A percentile compares a stretch with the other conserved stretches of the same genome.
Evolutionary conservation across 1,140 invertebrate species (phyloP).

Genomic region (Drosophila lowei): DNA sequence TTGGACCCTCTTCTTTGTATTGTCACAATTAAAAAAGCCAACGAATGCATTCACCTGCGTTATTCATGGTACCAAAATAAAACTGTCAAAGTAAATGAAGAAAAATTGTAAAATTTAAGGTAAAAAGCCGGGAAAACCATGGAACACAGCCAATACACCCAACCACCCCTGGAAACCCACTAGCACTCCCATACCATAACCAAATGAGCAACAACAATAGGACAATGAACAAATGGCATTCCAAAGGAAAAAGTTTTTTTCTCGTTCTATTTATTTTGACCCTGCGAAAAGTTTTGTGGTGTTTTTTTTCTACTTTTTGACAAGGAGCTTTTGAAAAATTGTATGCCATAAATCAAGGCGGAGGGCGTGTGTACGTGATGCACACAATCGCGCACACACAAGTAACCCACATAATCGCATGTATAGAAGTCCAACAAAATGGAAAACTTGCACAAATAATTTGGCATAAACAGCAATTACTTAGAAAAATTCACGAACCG

Average conservation of each 20-base stretch:
- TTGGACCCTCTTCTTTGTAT: no score
- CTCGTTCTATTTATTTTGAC: constrained; percentile 17
- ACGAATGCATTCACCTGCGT: constrained; percentile 8
- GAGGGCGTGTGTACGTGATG: constrained; percentile 27
- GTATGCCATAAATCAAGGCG: constrained; percentile 64
- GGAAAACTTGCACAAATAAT: constrained; percentile 59
- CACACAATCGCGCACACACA: constrained; percentile 13
- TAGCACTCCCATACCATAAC: constrained; percentile 13
- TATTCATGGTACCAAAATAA: constrained; percentile 40
- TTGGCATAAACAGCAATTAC: constrained; percentile 75
- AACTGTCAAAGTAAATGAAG: constrained; percentile 49
- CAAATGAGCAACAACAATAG: constrained; percentile 20
- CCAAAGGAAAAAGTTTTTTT: constrained; percentile 54
- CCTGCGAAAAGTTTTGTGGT: constrained; percentile 37
- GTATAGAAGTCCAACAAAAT: background rate
- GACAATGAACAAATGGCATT: constrained; percentile 49
- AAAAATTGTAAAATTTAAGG: constrained; percentile 27
- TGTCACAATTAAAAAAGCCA: constrained; percentile 27
- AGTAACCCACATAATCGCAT: constrained; percentile 10
- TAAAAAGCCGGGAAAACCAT: background rate
- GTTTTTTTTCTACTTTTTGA: constrained; percentile 49
- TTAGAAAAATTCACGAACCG: constrained; percentile 35
- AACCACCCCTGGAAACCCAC: background rate
- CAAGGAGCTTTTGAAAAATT: constrained; percentile 67
- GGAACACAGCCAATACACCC: background rate